Conservation (phyloP, 2,888 invertebrate species). For the Morinoia aosen region DNA sequence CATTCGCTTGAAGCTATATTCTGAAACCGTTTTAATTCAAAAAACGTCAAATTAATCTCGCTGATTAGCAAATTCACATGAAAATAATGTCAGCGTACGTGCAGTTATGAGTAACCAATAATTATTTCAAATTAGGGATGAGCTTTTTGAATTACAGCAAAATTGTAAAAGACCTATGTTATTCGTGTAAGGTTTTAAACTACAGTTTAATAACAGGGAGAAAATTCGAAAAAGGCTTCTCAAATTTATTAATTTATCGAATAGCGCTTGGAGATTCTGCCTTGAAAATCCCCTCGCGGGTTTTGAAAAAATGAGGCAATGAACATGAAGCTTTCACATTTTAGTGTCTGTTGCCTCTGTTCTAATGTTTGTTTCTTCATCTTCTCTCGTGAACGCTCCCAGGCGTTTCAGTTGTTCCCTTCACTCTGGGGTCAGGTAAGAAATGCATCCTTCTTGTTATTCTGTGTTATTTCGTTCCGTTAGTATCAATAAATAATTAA, state of each 20-base stretch:
- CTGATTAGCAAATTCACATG: too few relatives aligned
- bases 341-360: background rate
- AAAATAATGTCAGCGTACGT: too few relatives aligned
- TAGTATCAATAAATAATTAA: background rate
- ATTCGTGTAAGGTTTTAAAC: too few relatives aligned
- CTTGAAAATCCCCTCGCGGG: background rate
- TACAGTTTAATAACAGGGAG: too few relatives aligned
- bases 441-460: slow-evolving; percentile 32
- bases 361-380: slow-evolving; percentile 2
- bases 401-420: slow-evolving; percentile 67
- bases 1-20: background rate
- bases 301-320: background rate
- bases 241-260: background rate
- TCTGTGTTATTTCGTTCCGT: background rate
- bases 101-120: too few relatives aligned
- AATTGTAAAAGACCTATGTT: too few relatives aligned
- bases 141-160: too few relatives aligned
- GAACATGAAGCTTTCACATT: background rate
- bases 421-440: slow-evolving; percentile 67
- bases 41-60: background rate
- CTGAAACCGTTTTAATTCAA: background rate
- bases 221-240: too few relatives aligned
- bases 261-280: background rate
- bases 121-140: too few relatives aligned
- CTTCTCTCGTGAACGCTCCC: slow-evolving; percentile 51